Conservation (phyloP, 2,888 invertebrate species). For the Drosophila diplacantha region DNA sequence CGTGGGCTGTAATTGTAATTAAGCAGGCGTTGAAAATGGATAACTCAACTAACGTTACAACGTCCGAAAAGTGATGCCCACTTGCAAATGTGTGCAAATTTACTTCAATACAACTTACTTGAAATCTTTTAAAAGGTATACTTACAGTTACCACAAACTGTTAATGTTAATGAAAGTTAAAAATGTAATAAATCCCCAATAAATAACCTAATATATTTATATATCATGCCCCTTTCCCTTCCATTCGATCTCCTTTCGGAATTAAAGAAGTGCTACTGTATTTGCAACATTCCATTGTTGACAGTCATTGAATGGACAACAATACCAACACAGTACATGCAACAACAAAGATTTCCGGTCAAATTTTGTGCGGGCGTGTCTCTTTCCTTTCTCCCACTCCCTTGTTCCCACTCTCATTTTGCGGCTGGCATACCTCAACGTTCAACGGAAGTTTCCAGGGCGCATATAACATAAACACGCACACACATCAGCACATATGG, state of each 20-base stretch:
- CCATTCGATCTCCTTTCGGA: neutral
- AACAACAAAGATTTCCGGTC: constrained; percentile 72
- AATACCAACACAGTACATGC: constrained; percentile 41
- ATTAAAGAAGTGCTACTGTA: constrained; percentile 3
- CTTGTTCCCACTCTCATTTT: constrained; percentile 11
- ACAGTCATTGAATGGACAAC: constrained; percentile 45
- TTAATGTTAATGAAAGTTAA: neutral
- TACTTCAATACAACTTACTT: neutral
- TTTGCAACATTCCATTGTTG: constrained; percentile 34
- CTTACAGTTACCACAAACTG: neutral
- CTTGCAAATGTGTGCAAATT: constrained; percentile 37
- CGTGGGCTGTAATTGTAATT: constrained; percentile 71
- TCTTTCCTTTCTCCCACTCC: constrained; percentile 1
- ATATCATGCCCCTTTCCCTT: neutral
- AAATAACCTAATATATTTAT: neutral
- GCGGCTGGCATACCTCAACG: constrained; percentile 56
- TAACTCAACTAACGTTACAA: constrained; percentile 13
- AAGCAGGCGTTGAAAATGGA: constrained; percentile 44
- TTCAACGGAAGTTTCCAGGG: constrained; percentile 64
- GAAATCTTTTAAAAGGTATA: too few species aligned
- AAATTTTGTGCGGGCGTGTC: constrained; percentile 46
- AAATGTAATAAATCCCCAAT: neutral
- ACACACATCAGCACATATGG: constrained; percentile 29
- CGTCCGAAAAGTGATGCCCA: constrained; percentile 56
- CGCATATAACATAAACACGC: constrained; percentile 52